Evolutionary conservation across 2,888 invertebrate genomes (phyloP).

Genomic region (Lycocerus yunnanus): DNA sequence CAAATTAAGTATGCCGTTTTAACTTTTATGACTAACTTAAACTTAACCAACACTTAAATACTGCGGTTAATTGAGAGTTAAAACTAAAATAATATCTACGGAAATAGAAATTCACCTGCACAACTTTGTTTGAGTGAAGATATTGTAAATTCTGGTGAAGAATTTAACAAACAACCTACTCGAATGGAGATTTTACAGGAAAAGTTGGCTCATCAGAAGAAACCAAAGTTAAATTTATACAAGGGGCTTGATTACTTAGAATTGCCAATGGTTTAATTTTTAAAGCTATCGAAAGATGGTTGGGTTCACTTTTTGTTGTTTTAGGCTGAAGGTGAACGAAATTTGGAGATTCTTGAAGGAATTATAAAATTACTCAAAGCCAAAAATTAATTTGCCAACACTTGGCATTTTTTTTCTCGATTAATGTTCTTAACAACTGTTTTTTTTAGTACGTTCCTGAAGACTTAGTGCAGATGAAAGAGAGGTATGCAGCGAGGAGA

Average conservation of each 20-base stretch:
- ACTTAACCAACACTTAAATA: no score
- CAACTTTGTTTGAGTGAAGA: conserved; percentile 57
- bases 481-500: conserved; percentile 72
- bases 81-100: conserved; percentile 32
- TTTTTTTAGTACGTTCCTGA: conserved; percentile 57
- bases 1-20: no score
- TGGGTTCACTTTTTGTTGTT: background rate
- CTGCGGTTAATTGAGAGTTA: conserved; percentile 44
- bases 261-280: conserved; percentile 21
- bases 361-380: conserved; percentile 16
- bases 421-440: background rate
- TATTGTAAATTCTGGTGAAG: conserved; percentile 26
- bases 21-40: no score
- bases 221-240: conserved; percentile 17
- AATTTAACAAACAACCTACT: conserved; percentile 32
- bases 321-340: conserved; percentile 14
- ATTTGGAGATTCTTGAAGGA: conserved; percentile 7
- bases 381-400: no score
- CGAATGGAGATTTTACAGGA: conserved; percentile 67
- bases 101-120: conserved; percentile 36
- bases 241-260: conserved; percentile 21
- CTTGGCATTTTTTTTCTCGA: no score
- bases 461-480: conserved; percentile 76
- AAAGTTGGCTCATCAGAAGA: conserved; percentile 67
- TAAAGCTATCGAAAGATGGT: conserved; percentile 3